Evolutionary conservation across 2,888 invertebrate genomes (phyloP).

Genomic region (Electrophaes corylata): DNA sequence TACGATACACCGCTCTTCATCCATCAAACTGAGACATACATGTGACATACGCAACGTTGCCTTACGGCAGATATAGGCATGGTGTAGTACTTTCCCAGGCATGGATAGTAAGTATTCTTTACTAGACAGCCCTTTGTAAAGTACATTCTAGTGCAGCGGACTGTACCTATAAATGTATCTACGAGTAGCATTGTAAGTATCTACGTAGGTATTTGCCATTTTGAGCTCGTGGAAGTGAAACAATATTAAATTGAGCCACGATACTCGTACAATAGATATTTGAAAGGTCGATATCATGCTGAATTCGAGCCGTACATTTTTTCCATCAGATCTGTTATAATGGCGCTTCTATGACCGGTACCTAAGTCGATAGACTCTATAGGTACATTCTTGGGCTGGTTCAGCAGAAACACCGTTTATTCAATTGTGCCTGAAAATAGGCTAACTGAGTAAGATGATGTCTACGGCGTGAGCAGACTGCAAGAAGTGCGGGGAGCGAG

Average conservation of each 20-base stretch:
- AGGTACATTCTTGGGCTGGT: conserved; percentile 31
- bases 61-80: too few species aligned
- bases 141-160: too few species aligned
- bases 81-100: too few species aligned
- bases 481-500: conserved; percentile 40
- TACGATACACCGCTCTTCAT: too few species aligned
- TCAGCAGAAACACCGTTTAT: conserved; percentile 39
- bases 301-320: conserved; percentile 22
- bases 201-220: conserved; percentile 19
- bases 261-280: conserved; percentile 28
- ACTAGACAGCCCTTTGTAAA: too few species aligned
- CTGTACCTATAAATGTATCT: not conserved
- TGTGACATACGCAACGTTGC: too few species aligned
- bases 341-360: conserved; percentile 19
- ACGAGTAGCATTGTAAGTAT: conserved; percentile 1
- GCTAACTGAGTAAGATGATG: conserved; percentile 40
- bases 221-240: conserved; percentile 24
- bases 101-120: too few species aligned
- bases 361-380: conserved; percentile 21
- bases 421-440: conserved; percentile 40
- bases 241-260: conserved; percentile 26
- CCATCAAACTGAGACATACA: too few species aligned
- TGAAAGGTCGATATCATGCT: conserved; percentile 29
- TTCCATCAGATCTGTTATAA: conserved; percentile 15
- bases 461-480: conserved; percentile 37